A percentile compares a stretch with the other conserved stretches of the same genome.
Conservation (phyloP, 2,797 vertebrate species). For the Rhinogobio ventralis region DNA sequence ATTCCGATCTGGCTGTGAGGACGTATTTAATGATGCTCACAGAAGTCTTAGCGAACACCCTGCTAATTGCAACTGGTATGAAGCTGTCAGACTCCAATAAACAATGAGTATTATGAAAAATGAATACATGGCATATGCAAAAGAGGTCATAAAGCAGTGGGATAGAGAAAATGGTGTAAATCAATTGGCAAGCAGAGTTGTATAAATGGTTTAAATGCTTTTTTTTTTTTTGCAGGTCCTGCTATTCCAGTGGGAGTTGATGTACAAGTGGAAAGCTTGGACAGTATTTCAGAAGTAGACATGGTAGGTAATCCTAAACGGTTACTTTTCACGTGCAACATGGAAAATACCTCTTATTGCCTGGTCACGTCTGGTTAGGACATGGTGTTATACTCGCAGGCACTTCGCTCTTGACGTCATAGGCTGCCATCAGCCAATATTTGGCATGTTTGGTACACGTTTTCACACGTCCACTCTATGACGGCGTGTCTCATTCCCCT, state of each 20-base stretch:
- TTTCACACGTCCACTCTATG: too few species aligned
- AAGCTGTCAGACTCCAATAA: constrained; percentile 1
- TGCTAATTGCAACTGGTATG: constrained; percentile 33
- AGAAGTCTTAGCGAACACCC: constrained; percentile 6
- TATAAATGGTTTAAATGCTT: neutral
- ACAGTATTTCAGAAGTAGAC: constrained; percentile 97
- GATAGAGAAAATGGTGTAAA: neutral
- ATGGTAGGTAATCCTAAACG: constrained; percentile 81
- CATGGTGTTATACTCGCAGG: too few species aligned
- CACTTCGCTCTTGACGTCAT: too few species aligned
- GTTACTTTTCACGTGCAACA: neutral
- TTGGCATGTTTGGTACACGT: too few species aligned
- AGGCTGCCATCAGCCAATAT: too few species aligned
- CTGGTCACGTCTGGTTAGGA: too few species aligned
- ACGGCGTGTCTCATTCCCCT: too few species aligned
- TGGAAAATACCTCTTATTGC: too few species aligned
- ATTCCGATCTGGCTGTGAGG: constrained; percentile 20
- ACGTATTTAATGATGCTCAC: constrained; percentile 38
- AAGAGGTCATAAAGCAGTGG: neutral
- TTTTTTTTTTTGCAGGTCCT: constrained; percentile 80
- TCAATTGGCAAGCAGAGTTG: neutral
- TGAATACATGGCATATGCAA: neutral
- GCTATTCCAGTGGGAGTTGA: constrained; percentile 95
- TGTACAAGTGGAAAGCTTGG: constrained; percentile 96
- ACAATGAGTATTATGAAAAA: constrained; percentile 23